These are phyloP conservation scores for Corythoichthys intestinalis DNA, from an alignment of 2,113 vertebrate genomes.

Conservation along the genomic window DNA sequence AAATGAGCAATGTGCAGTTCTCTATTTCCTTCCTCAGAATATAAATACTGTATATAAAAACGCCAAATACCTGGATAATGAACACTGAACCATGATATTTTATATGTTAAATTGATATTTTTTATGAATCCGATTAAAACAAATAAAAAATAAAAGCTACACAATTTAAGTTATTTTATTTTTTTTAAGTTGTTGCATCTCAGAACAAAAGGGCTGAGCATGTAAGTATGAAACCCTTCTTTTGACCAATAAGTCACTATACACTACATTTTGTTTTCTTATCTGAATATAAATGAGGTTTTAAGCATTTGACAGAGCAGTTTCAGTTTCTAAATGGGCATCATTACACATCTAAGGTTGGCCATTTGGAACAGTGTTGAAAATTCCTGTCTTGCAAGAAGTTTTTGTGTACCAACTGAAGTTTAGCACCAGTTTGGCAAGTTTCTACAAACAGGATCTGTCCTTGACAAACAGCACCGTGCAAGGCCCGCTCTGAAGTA, in stretches of 20 bases:
- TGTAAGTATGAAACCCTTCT: no score
- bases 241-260: not conserved
- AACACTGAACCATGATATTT: no score
- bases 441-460: not conserved
- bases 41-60: no score
- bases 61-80: no score
- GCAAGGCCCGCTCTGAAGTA: not conserved
- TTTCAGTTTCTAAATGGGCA: not conserved
- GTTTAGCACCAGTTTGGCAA: not conserved
- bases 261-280: not conserved
- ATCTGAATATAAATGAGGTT: not conserved
- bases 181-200: no score
- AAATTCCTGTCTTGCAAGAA: not conserved
- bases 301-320: not conserved
- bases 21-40: no score
- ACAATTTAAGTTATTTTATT: no score
- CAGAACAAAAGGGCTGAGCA: no score
- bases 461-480: not conserved
- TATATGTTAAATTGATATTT: no score
- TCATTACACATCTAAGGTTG: not conserved
- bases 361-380: not conserved
- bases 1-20: no score
- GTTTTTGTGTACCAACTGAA: not conserved
- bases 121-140: no score
- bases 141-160: no score